Base-by-base conservation (phyloP, 2,888 invertebrate genomes). In the Apamea epomidion region DNA sequence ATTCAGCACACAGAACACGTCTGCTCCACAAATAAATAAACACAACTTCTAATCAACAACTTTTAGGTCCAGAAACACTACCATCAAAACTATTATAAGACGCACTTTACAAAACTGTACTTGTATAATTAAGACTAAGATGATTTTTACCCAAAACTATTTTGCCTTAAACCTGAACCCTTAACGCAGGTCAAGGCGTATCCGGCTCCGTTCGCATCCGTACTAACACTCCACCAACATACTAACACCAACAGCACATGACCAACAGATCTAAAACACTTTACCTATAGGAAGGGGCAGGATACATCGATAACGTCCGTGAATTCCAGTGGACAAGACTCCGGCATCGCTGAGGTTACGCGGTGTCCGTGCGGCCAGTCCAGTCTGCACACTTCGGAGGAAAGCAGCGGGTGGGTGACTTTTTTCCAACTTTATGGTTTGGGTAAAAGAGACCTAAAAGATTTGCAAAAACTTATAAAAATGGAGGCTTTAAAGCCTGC, bases 301-400 rank as follows among this genome's bases (percentile, higher is more conserved):
- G 98, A 98, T 94, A 98, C 98, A 77, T 98, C 98, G 85, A 97
- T 98, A 94, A 98, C 98, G 90, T 98, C 98, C 87, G 97, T 98
- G 90, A 98, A 98, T 97, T 98, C 98, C 90, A 98, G 98, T 92
- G 98, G 98, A 29, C 98, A 98, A 93, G 98, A 98, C 95, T 98
- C 98, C 72, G 98, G 98, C 78, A 98, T 98, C 87, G 98, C 96
- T 0, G 97, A 97, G 85, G 96, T 93, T 0, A 92, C 90, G 81
- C 92, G 97, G 80, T 98, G 98, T 92, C 97, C 98, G 16, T 98
- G 98, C 92, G 98, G 98, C 42, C 98, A 98, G 89, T 98, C 98
- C 90, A 97, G 97, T 79, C 97, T 97, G 67, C 98, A 98, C 87
- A 98, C 98, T 25, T 98, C 98, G 5, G 98, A 98, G 88, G 98